Percentiles rank a stretch among this genome's conserved stretches.
Conservation (phyloP, 2,113 vertebrate genomes). For the Numida meleagris region DNA sequence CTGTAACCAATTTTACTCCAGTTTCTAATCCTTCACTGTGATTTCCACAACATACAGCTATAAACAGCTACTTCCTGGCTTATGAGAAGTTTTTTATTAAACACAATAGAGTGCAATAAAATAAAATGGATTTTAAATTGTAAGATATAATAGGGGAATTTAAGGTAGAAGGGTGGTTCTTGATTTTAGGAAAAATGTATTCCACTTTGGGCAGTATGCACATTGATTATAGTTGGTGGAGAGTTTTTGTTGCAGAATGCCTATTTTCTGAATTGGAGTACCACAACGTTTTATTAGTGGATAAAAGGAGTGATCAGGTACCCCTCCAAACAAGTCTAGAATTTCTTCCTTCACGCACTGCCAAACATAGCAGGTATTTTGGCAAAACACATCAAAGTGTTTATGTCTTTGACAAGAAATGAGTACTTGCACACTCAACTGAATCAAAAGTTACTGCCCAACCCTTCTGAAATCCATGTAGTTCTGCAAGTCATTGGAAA, state of each 20-base stretch:
- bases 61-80: constrained; percentile 72
- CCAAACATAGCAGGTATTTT: neutral
- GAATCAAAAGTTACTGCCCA: neutral
- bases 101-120: constrained; percentile 56
- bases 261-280: neutral
- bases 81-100: constrained; percentile 75
- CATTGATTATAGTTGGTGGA: neutral
- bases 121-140: constrained; percentile 67
- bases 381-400: neutral
- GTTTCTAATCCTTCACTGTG: constrained; percentile 71
- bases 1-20: constrained; percentile 62
- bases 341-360: neutral
- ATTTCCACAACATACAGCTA: constrained; percentile 75
- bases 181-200: constrained; percentile 25
- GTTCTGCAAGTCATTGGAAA: neutral
- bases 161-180: neutral
- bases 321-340: neutral
- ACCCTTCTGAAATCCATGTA: neutral
- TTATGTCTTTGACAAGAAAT: neutral
- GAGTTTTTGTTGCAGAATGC: neutral
- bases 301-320: neutral
- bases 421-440: neutral
- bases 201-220: neutral
- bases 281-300: neutral
- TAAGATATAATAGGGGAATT: constrained; percentile 17